Evolutionary conservation across 2,113 vertebrate genomes (phyloP), one percentile per base, ranked within the genome.

Genomic region (Clarias gariepinus): DNA sequence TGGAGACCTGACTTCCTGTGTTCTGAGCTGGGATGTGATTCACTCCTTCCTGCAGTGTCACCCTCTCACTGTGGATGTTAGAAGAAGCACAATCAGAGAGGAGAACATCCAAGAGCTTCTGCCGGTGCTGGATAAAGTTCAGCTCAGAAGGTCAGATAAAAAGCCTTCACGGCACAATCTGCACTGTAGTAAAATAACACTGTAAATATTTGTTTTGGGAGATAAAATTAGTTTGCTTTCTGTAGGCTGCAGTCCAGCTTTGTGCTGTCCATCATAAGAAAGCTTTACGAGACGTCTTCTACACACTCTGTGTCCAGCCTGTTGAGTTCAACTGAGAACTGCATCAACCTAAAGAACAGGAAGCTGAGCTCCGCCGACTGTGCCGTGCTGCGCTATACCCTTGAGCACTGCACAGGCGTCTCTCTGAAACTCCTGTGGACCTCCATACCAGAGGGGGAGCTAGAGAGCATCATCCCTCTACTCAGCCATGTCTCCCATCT

Each of bases 371-470:
- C 47, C 61, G 80, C 57, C 6, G 68, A 91, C 81, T 90, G 87
- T 58, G 87, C 77, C 25, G 84, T 87, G 2, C 30, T 90, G 80
- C 55, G 85, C 69, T 91, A 85, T 33, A 84, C 68, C 77, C 85
- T 91, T 3, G 79, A 88, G 76, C 74, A 90, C 88, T 84, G 89
- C 71, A 79, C 80, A 36, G 71, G 19, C 8, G 79, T 87, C 78
- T 84, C 80, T 87, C 90, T 91, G 82, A 88, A 79, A 28, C 68
- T 91, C 63, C 25, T 74, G 58, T 91, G 87, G 88, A 83, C 90
- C 84, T 91, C 87, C 86, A 60, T 89, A 84, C 88, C 91, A 87
- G 79, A 88, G 55, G 90, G 36, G 81, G 90, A 81, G 71, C 63
- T 89, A 47, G 13, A 91, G 74, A 89, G 53, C 69, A 76, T 89